Evolutionary conservation across 1,140 invertebrate genomes (phyloP).

Genomic region (Ceratina calcarata): DNA sequence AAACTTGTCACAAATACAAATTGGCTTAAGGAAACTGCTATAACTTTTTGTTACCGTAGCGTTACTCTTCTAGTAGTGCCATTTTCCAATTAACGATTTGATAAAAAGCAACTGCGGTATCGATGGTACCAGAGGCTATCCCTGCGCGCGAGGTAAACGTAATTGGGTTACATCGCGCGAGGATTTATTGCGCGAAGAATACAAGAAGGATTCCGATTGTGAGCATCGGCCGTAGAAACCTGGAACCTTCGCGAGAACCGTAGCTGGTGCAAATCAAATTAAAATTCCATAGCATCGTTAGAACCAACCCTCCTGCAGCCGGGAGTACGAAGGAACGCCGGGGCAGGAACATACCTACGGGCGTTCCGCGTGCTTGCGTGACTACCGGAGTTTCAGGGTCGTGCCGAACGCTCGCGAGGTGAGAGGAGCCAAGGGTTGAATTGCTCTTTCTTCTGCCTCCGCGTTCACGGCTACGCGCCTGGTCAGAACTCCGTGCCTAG

Average conservation of each 20-base stretch:
- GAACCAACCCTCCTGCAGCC: constrained; percentile 26
- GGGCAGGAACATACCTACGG: constrained; percentile 41
- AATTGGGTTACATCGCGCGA: constrained; percentile 44
- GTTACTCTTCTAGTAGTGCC: constrained; percentile 14
- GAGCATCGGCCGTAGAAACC: constrained; percentile 18
- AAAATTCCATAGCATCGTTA: constrained; percentile 67
- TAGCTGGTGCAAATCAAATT: constrained; percentile 59
- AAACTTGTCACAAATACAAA: no score
- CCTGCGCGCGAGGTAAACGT: background rate
- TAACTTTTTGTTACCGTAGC: background rate
- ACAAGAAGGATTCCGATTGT: constrained; percentile 36
- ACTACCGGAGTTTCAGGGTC: constrained; percentile 62
- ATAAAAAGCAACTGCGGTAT: constrained; percentile 17
- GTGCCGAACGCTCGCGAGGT: constrained; percentile 30
- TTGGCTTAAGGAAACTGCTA: no score
- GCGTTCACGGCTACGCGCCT: constrained; percentile 8
- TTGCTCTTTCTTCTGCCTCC: constrained; percentile 54
- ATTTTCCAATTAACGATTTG: constrained; percentile 53
- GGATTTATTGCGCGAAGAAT: constrained; percentile 52
- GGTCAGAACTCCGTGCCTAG: constrained; percentile 42
- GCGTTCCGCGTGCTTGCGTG: constrained; percentile 64
- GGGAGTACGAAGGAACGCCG: constrained; percentile 46
- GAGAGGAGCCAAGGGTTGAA: constrained; percentile 25
- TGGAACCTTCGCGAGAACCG: background rate
- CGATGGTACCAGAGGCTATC: no score